phyloP scores from a whole-genome alignment of 2,888 invertebrate species.

The Noctua fimbriata region DNA sequence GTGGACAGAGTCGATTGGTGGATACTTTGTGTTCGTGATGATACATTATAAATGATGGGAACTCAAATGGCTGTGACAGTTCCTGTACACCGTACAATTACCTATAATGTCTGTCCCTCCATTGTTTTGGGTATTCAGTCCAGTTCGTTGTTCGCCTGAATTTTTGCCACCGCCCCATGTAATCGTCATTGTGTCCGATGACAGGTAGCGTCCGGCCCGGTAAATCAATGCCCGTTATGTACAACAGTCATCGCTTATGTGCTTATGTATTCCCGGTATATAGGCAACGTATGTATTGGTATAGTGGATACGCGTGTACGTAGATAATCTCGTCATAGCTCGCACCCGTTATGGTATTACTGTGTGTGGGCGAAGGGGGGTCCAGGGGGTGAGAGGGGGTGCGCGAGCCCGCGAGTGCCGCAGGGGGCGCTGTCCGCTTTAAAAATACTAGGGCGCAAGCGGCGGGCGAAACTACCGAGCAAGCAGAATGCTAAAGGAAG shows the following conservation, averaged over 20 bases:
- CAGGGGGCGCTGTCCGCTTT: conserved; percentile 88
- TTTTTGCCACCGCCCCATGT: conserved; percentile 78
- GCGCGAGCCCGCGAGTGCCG: conserved; percentile 81
- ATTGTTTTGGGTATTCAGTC: conserved; percentile 54
- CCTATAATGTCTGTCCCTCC: conserved; percentile 38
- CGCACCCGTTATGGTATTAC: conserved; percentile 90
- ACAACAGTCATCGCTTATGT: conserved; percentile 86
- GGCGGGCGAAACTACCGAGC: conserved; percentile 80
- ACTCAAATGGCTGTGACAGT: conserved; percentile 42
- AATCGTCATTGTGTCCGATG: conserved; percentile 84
- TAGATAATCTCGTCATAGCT: conserved; percentile 90
- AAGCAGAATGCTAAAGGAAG: conserved; percentile 85
- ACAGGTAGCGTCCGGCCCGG: conserved; percentile 84
- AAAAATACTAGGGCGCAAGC: conserved; percentile 88
- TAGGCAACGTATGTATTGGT: conserved; percentile 82
- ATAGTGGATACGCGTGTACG: conserved; percentile 85
- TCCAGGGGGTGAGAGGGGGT: conserved; percentile 69
- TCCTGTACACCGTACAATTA: conserved; percentile 46
- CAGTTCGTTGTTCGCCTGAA: conserved; percentile 60
- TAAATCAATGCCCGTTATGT: conserved; percentile 86
- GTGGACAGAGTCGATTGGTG: conserved; percentile 3
- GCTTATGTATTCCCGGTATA: conserved; percentile 83
- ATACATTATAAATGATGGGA: conserved; percentile 44
- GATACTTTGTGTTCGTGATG: conserved; percentile 30
- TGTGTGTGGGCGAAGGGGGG: conserved; percentile 82